These are phyloP conservation scores for Sminthurinus aureus DNA, from an alignment of 2,888 invertebrate genomes.

Conservation along the genomic window DNA sequence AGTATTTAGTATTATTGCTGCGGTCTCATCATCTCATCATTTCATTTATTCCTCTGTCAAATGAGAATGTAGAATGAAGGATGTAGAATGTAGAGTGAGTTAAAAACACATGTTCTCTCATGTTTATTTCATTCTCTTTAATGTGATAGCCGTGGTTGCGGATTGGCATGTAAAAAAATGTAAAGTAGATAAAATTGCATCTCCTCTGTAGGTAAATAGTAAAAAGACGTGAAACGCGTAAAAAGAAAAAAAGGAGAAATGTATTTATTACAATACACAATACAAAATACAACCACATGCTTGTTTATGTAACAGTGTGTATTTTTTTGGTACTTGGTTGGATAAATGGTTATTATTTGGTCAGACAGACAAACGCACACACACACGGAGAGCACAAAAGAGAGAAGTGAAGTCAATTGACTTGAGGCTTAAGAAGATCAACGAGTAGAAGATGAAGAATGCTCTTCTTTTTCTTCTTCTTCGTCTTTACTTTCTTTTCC, in stretches of 20 bases:
- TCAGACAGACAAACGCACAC: neutral
- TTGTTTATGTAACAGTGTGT: no score
- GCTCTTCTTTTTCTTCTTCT: neutral
- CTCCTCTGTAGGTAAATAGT: neutral
- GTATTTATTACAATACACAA: no score
- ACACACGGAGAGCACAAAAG: no score
- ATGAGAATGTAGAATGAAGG: neutral
- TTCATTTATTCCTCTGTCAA: neutral
- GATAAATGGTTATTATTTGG: slow-evolving; percentile 26
- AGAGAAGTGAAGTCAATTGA: slow-evolving; percentile 9
- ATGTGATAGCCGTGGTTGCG: no score
- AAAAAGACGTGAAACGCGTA: neutral
- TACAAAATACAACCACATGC: no score
- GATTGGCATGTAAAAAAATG: no score
- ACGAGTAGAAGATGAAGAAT: neutral
- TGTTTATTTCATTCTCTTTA: no score
- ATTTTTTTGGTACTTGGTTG: neutral
- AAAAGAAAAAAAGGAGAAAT: neutral
- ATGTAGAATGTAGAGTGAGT: neutral
- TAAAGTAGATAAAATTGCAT: neutral
- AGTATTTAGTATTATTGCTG: neutral
- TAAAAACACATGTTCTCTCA: neutral
- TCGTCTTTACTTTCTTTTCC: neutral
- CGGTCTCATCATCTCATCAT: neutral
- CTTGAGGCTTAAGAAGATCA: neutral